Percentiles rank a stretch among this genome's conserved stretches.
phyloP scores from a whole-genome alignment of 2,113 vertebrate genomes.

The Gnathonemus echidnorhynchus region DNA sequence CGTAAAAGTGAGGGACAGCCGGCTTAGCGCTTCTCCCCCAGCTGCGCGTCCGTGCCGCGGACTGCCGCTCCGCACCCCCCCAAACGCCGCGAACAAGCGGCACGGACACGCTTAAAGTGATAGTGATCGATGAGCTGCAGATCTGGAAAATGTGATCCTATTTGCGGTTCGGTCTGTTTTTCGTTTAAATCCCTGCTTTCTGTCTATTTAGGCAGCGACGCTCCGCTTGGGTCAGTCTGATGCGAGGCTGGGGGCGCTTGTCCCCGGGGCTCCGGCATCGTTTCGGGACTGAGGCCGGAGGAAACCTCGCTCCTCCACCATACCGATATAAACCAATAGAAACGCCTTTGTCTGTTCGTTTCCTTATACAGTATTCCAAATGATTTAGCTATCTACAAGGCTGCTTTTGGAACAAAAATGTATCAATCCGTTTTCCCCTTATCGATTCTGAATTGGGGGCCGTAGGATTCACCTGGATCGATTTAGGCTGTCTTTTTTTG shows the following conservation, averaged over 20 bases:
- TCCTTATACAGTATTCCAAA: background rate
- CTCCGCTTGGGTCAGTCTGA: conserved; percentile 14
- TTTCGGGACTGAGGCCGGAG: background rate
- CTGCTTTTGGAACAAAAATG: background rate
- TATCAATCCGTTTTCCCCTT: background rate
- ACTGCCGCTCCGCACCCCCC: background rate
- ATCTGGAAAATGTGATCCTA: conserved; percentile 23
- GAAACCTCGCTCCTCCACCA: background rate
- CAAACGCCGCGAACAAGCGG: background rate
- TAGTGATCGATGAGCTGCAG: conserved; percentile 22
- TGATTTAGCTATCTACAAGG: background rate
- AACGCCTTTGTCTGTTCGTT: background rate
- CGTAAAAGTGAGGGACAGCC: conserved; percentile 20
- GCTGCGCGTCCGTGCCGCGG: background rate
- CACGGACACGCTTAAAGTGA: conserved; percentile 12
- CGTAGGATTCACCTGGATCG: background rate
- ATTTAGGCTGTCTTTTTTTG: background rate
- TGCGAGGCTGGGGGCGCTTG: background rate
- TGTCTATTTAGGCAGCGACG: conserved; percentile 15
- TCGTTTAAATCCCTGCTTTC: background rate
- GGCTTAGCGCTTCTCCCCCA: background rate
- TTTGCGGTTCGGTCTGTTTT: conserved; percentile 2
- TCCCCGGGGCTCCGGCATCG: background rate
- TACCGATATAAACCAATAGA: background rate
- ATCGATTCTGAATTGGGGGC: background rate